These are phyloP conservation scores for Caretta caretta DNA, from an alignment of 2,113 vertebrate genomes.

Conservation along the genomic window DNA sequence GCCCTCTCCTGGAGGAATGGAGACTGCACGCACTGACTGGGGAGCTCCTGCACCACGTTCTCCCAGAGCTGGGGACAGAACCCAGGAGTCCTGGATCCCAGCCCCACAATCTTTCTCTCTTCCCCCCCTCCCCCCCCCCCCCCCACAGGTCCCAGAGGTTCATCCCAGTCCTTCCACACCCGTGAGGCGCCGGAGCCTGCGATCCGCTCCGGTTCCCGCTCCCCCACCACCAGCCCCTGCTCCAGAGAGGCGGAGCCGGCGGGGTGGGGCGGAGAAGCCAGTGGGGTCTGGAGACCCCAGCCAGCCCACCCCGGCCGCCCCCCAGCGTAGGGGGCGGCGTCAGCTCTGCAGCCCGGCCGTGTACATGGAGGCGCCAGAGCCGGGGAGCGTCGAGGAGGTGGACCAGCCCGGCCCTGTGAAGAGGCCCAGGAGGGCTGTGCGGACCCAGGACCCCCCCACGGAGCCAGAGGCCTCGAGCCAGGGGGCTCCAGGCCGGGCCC, in stretches of 20 bases:
- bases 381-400: neutral
- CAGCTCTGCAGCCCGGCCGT: neutral
- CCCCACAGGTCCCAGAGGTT: neutral
- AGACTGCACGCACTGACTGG: neutral
- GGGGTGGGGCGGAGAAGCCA: accelerated
- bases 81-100: neutral
- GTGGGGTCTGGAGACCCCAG: neutral
- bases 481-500: neutral
- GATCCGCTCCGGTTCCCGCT: neutral
- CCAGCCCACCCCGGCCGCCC: neutral
- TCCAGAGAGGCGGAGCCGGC: neutral
- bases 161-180: neutral
- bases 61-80: neutral
- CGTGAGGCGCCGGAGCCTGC: neutral
- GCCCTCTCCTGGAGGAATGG: neutral
- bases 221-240: neutral
- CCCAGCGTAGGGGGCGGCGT: neutral
- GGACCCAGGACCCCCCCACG: neutral
- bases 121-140: no score
- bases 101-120: neutral
- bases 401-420: accelerated
- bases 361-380: neutral
- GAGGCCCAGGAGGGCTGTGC: neutral
- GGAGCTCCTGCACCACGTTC: no score
- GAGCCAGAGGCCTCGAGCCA: accelerated